phyloP scores from a whole-genome alignment of 2,888 invertebrate species.

The Lottia gigantea region DNA sequence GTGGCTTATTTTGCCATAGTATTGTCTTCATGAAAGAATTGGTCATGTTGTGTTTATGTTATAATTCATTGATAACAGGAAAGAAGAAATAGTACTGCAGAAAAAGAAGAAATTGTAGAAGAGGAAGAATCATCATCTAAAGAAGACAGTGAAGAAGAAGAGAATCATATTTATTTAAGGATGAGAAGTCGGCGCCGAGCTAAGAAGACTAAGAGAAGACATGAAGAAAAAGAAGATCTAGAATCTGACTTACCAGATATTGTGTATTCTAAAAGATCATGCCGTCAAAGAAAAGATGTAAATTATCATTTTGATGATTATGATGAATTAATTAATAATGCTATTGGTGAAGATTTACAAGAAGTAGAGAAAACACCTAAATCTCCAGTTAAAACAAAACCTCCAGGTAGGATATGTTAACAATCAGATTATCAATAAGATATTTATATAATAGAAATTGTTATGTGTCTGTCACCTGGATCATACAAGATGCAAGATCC shows the following conservation, averaged over 20 bases:
- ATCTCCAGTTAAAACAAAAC: conserved; percentile 28
- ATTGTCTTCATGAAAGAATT: no score
- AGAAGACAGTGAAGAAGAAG: conserved; percentile 84
- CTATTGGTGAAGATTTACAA: conserved; percentile 69
- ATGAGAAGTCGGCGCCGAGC: conserved; percentile 16
- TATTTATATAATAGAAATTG: background rate
- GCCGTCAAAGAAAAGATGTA: conserved; percentile 81
- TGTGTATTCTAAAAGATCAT: conserved; percentile 69
- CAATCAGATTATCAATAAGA: background rate
- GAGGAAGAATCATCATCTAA: conserved; percentile 65
- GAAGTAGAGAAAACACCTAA: conserved; percentile 32
- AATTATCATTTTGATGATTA: conserved; percentile 87
- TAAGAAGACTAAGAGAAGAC: conserved; percentile 20
- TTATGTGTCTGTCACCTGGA: conserved; percentile 8
- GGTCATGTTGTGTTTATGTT: no score
- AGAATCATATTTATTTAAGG: conserved; percentile 18
- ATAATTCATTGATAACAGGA: no score
- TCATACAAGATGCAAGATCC: background rate
- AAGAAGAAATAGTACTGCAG: conserved; percentile 16
- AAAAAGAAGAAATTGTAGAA: conserved; percentile 11
- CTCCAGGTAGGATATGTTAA: conserved; percentile 15
- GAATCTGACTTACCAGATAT: conserved; percentile 28
- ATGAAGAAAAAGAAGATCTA: conserved; percentile 14
- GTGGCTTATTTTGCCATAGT: no score
- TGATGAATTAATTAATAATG: conserved; percentile 94